These are phyloP conservation scores for Ceyx margarethae DNA, from an alignment of 2,113 vertebrate genomes.

Conservation along the genomic window DNA sequence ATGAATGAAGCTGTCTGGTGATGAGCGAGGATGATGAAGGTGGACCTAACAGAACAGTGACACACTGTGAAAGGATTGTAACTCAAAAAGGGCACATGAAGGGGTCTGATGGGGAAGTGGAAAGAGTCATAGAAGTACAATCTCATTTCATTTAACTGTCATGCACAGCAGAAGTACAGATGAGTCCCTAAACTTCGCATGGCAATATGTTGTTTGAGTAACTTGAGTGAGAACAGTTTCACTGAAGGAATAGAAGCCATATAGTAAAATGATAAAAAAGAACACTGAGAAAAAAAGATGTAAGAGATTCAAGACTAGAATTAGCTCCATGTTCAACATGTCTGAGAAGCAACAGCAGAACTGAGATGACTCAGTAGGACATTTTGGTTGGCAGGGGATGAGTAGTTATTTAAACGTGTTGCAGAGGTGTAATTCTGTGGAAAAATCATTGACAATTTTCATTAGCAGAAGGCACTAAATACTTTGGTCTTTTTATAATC, in stretches of 20 bases:
- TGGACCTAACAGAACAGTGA: neutral
- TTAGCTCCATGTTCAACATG: neutral
- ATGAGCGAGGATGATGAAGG: neutral
- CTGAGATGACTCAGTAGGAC: neutral
- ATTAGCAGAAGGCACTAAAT: neutral
- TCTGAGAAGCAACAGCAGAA: conserved; percentile 10
- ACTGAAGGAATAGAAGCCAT: neutral
- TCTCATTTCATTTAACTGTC: neutral
- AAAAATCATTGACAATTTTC: neutral
- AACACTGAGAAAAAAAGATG: neutral
- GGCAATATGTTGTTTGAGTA: conserved; percentile 26
- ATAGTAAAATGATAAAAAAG: conserved; percentile 27
- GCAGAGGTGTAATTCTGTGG: neutral
- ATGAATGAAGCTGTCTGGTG: neutral
- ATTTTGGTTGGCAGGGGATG: neutral
- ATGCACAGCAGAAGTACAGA: conserved; percentile 5
- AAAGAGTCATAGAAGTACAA: neutral
- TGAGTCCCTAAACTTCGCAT: neutral
- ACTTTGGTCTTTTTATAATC: neutral
- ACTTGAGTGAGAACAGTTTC: conserved; percentile 15
- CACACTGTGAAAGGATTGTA: neutral
- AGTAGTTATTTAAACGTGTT: neutral
- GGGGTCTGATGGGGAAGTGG: neutral
- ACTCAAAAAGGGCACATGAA: neutral
- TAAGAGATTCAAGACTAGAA: neutral